Evolutionary conservation across 1,140 invertebrate species (phyloP).

Genomic region (Batillaria attramentaria): DNA sequence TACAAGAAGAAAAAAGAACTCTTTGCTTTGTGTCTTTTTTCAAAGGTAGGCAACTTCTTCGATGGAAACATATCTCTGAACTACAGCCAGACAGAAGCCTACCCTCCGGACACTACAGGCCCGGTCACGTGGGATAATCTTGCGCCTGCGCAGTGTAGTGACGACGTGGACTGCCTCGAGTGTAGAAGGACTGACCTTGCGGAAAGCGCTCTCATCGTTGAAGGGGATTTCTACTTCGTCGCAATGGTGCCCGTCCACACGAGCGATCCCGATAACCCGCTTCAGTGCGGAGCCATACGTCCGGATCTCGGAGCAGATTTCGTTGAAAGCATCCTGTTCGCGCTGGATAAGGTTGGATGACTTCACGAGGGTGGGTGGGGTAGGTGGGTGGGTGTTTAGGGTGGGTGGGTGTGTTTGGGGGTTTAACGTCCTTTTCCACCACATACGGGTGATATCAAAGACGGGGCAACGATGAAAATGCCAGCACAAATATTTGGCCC

Average conservation of each 20-base stretch:
- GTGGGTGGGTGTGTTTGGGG: no score
- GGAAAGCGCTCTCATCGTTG: background rate
- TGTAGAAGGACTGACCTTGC: background rate
- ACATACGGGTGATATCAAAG: no score
- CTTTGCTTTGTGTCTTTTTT: background rate
- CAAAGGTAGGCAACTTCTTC: background rate
- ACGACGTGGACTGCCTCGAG: background rate
- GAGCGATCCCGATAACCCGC: background rate
- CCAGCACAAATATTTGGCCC: no score
- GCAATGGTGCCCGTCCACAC: slow-evolving; percentile 7
- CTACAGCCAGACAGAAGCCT: background rate
- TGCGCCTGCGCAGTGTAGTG: background rate
- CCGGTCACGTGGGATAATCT: no score
- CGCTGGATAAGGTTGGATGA: no score
- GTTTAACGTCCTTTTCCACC: no score
- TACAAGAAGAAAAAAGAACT: no score
- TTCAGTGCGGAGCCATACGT: background rate
- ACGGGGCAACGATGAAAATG: no score
- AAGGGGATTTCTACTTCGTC: slow-evolving; percentile 16
- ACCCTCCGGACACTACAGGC: no score
- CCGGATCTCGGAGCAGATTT: background rate
- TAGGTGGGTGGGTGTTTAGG: no score
- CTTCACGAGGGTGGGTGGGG: no score
- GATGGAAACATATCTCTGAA: background rate
- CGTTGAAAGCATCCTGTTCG: no score